These are phyloP conservation scores for Sebastiscus albofasciatus DNA, from an alignment of 2,797 vertebrate species.

Conservation along the genomic window DNA sequence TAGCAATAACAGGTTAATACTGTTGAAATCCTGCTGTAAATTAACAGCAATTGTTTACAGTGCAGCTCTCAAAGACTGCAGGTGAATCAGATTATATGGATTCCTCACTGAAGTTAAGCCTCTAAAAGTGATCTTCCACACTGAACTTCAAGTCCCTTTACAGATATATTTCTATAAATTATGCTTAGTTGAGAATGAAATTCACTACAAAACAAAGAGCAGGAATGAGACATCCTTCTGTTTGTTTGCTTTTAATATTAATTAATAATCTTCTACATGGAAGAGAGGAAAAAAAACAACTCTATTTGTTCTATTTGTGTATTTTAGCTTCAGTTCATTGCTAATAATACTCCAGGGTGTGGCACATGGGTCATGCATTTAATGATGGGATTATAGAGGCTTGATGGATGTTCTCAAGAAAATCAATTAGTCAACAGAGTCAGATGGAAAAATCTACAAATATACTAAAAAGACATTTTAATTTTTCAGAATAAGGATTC, in stretches of 20 bases:
- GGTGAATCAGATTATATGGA: neutral
- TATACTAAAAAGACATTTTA: neutral
- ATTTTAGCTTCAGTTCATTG: too few species aligned
- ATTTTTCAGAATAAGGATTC: neutral
- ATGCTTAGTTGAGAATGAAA: neutral
- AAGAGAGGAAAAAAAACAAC: too few species aligned
- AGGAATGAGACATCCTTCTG: accelerated
- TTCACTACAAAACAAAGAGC: neutral
- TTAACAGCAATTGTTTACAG: too few species aligned
- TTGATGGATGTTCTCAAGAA: neutral
- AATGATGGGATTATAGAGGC: neutral
- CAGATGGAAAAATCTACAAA: neutral
- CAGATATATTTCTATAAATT: neutral
- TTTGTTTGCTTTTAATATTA: too few species aligned
- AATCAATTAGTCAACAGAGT: neutral
- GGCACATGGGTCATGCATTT: neutral
- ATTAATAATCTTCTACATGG: too few species aligned
- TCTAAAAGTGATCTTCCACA: neutral
- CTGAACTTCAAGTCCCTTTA: neutral
- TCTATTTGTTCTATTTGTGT: too few species aligned
- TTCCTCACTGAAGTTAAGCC: neutral
- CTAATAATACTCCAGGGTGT: neutral
- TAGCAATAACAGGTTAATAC: too few species aligned
- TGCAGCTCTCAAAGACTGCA: neutral
- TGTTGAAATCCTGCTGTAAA: too few species aligned